Conservation (phyloP, 2,888 invertebrate species). For the Lycaena phlaeas region DNA sequence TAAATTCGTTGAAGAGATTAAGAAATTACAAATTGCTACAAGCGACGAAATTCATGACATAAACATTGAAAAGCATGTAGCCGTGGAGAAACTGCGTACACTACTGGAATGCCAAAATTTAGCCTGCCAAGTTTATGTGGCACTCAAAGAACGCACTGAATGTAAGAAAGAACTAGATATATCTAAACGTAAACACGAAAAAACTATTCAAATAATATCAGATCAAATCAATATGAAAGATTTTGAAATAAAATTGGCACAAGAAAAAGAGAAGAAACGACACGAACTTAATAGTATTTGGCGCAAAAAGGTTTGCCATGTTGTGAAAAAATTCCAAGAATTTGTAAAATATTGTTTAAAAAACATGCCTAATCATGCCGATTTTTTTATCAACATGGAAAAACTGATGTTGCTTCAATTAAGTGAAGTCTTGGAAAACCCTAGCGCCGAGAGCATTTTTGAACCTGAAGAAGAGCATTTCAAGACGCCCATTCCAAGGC, state of each 20-base stretch:
- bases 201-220: conserved; percentile 34
- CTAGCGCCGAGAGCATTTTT: conserved; percentile 41
- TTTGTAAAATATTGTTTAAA: conserved; percentile 52
- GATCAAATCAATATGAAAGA: conserved; percentile 36
- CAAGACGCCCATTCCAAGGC: conserved; percentile 34
- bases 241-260: conserved; percentile 35
- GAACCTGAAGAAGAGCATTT: conserved; percentile 28
- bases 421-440: conserved; percentile 38
- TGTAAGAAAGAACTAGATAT: conserved; percentile 35
- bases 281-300: conserved; percentile 37
- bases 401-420: conserved; percentile 55
- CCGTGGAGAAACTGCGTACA: conserved; percentile 43
- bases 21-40: conserved; percentile 25
- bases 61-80: conserved; percentile 48
- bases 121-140: conserved; percentile 59
- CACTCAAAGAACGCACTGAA: conserved; percentile 52
- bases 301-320: conserved; percentile 50
- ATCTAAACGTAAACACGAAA: conserved; percentile 35
- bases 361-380: conserved; percentile 48
- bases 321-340: conserved; percentile 52
- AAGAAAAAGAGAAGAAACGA: conserved; percentile 36
- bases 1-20: conserved; percentile 34
- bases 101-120: conserved; percentile 47
- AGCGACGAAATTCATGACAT: conserved; percentile 41
- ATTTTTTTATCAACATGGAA: conserved; percentile 59